Base-by-base conservation (phyloP, 2,888 invertebrate species). In the Caenorhabditis sp. region DNA sequence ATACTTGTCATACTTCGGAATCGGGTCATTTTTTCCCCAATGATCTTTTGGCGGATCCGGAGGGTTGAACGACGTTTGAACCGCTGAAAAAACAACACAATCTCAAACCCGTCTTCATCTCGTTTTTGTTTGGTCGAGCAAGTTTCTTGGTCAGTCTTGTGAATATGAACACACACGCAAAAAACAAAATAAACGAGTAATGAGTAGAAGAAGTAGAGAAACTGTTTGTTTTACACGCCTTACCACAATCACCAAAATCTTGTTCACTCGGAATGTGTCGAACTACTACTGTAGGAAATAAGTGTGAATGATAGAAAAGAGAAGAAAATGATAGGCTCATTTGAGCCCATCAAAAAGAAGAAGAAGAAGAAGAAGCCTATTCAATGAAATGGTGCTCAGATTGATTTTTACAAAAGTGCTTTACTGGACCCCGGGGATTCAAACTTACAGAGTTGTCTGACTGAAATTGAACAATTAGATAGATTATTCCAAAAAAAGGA, bases 1-100 rank as follows among this genome's bases (percentile, higher is more conserved):
- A 4, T 58, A 74, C 60, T 73, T 77, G 21, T 83, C 83, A 58
- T 76, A 85, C 10, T 70, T 74, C 0, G 87, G 87, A 36, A 85
- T 66, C 14, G 82, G 81, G 8, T 73, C 66, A 26, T 81, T 65
- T 50, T 85, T 69, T 58, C 82, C 86, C 87, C 87, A 87, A 58
- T 86, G 87, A 69, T 87, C 87, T n/a, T 65, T 65, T 27, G 86
- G 85, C 17, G 87, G 85, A 69, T 83, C 82, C 10, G 87, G 87
- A 5, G 87, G 87, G 36, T 87, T 76, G 79, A 86, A 87, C 8
- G 85, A 83, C 0, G 86, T 87, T 66, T 82, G 78, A 57, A 82
- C 83, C n/a, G 82, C 87, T 87, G 71, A 76, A 86, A 76, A 55
- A 55, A 3, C 3, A 51, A 51, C n/a, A n/a, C n/a, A n/a, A n/a